A percentile compares a stretch with the other conserved stretches of the same genome.
Conservation (phyloP, 2,113 vertebrate species). For the Lepisosteus oculatus region DNA sequence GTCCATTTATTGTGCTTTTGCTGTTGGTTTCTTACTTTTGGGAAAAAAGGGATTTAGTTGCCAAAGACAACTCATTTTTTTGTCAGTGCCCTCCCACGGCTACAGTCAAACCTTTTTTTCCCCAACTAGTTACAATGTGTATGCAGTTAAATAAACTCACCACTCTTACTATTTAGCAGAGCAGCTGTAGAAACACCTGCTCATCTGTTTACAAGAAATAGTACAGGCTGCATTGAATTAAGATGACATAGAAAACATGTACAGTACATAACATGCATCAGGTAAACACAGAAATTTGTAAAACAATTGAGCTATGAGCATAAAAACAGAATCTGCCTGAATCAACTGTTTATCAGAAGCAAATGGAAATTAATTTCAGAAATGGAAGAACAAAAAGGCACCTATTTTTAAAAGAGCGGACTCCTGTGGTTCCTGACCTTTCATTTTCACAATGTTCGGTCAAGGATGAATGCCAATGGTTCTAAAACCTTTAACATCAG, state of each 20-base stretch:
- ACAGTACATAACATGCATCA: not conserved
- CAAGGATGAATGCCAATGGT: constrained; percentile 1
- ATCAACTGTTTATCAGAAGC: not conserved
- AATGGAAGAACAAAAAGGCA: not conserved
- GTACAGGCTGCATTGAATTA: not conserved
- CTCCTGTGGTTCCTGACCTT: constrained; percentile 5
- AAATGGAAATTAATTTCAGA: not conserved
- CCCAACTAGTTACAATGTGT: too few relatives aligned
- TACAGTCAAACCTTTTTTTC: too few relatives aligned
- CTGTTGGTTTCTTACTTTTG: too few relatives aligned
- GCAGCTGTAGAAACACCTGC: too few relatives aligned
- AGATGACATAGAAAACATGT: not conserved
- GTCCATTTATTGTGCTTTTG: too few relatives aligned
- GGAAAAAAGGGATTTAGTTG: too few relatives aligned
- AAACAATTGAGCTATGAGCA: not conserved
- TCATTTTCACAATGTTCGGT: not conserved
- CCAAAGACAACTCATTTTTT: too few relatives aligned
- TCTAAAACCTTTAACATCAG: constrained; percentile 2
- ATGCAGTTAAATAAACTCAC: too few relatives aligned
- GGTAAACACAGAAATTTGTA: not conserved
- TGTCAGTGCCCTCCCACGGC: too few relatives aligned
- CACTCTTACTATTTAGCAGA: too few relatives aligned
- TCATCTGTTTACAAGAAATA: too few relatives aligned
- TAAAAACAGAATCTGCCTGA: not conserved
- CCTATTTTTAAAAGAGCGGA: not conserved